Evolutionary conservation across 2,797 vertebrate genomes (phyloP).

Genomic region (Acropternis orthonyx): DNA sequence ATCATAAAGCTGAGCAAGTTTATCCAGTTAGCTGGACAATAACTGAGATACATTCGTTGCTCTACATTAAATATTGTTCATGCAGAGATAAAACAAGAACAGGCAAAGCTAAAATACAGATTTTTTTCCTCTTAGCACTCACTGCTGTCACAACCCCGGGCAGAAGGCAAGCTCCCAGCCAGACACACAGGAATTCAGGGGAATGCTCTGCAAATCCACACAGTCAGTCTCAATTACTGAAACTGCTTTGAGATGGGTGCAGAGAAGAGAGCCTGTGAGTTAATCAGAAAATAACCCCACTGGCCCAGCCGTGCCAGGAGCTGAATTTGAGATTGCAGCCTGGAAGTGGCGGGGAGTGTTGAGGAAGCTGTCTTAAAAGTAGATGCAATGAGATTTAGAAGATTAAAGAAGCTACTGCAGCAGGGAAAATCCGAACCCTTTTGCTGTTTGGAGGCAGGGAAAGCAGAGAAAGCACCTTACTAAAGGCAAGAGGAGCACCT

Average conservation of each 20-base stretch:
- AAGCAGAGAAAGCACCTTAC: background rate
- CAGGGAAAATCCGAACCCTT: background rate
- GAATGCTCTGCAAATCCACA: background rate
- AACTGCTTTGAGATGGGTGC: background rate
- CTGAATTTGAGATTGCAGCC: background rate
- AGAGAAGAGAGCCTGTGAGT: background rate
- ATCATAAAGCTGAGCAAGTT: background rate
- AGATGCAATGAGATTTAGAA: background rate
- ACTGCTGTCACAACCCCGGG: background rate
- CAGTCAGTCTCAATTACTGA: background rate
- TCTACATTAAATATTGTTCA: background rate
- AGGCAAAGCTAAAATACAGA: background rate
- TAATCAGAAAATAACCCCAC: background rate
- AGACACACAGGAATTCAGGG: background rate
- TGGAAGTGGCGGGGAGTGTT: too few relatives aligned
- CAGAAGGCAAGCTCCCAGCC: background rate
- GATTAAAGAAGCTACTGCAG: background rate
- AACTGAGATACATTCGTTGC: background rate
- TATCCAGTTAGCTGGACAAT: background rate
- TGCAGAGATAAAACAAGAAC: background rate
- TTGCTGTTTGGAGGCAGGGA: background rate
- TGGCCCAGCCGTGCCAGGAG: background rate
- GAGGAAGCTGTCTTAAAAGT: background rate
- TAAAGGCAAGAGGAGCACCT: background rate
- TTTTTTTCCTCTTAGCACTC: background rate